Percentiles rank a stretch among this genome's conserved stretches.
Evolutionary conservation across 2,888 invertebrate species (phyloP).

Genomic region (Nephrotoma flavescens): DNA sequence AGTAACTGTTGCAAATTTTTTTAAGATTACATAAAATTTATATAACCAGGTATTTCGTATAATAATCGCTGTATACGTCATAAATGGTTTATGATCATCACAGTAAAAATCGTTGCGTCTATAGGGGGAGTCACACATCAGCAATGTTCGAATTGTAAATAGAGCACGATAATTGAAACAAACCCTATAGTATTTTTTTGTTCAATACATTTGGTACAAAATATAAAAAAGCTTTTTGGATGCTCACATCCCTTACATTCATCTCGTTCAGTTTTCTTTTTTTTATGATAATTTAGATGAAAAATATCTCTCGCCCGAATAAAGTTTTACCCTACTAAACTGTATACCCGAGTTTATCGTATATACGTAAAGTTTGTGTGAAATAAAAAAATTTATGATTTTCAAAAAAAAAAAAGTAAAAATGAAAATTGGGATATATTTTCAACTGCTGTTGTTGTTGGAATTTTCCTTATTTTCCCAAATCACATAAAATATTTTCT

Average conservation of each 20-base stretch:
- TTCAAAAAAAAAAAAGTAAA: background rate
- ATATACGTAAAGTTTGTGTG: background rate
- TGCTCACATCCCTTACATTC: background rate
- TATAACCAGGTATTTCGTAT: too few relatives aligned
- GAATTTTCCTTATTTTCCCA: background rate
- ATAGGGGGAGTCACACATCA: too few relatives aligned
- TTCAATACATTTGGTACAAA: background rate
- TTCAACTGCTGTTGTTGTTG: background rate
- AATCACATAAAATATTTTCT: background rate
- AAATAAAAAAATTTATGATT: background rate
- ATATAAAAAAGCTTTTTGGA: background rate
- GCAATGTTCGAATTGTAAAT: background rate
- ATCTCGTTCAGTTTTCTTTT: background rate
- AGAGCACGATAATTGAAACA: background rate
- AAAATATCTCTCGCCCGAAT: background rate
- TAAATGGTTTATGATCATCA: too few relatives aligned
- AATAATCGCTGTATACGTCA: too few relatives aligned
- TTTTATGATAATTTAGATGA: background rate
- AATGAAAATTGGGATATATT: background rate
- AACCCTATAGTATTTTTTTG: background rate
- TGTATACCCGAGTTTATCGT: background rate
- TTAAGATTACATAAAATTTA: background rate
- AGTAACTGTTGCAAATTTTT: background rate
- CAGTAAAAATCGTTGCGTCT: too few relatives aligned
- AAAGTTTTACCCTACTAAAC: background rate